Evolutionary conservation across 53 echinoderm and acorn worm species (phyloP).

Genomic region (Apostichopus leukothele): DNA sequence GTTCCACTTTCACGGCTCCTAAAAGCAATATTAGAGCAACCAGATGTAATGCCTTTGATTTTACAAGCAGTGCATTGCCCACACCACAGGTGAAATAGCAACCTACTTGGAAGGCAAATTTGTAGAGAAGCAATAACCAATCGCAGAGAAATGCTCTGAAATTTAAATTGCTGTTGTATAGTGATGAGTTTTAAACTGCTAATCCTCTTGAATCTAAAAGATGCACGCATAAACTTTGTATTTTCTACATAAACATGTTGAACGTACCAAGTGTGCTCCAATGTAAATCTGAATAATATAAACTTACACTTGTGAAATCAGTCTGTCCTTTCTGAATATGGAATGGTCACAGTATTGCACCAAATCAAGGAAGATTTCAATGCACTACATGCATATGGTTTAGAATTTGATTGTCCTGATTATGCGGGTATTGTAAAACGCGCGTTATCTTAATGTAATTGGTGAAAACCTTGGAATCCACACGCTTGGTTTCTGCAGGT

Average conservation of each 20-base stretch:
- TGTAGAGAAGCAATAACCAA: background rate
- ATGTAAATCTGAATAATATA: conserved; percentile 7
- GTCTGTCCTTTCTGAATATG: background rate
- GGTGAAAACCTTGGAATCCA: conserved; percentile 9
- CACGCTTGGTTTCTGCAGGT: background rate
- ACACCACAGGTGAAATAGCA: background rate
- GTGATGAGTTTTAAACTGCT: conserved; percentile 48
- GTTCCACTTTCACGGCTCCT: conserved; percentile 35
- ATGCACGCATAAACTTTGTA: conserved; percentile 6
- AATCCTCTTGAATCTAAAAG: conserved; percentile 50
- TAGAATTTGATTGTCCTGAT: conserved; percentile 17
- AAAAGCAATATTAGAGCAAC: conserved; percentile 53
- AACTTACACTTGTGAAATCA: conserved; percentile 12
- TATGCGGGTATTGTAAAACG: background rate
- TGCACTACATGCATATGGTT: background rate
- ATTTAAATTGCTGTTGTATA: conserved; percentile 36
- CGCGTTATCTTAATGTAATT: background rate
- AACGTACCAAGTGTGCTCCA: conserved; percentile 20
- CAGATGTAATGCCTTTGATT: conserved; percentile 57
- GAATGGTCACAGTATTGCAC: conserved; percentile 13
- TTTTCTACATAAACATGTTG: conserved; percentile 1
- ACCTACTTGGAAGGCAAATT: conserved; percentile 24
- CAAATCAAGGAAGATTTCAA: conserved; percentile 9
- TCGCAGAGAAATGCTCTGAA: background rate
- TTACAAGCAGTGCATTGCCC: background rate